A percentile compares a stretch with the other conserved stretches of the same genome.
Conservation (phyloP, 2,888 invertebrate genomes). For the Caenorhabditis imperialis region DNA sequence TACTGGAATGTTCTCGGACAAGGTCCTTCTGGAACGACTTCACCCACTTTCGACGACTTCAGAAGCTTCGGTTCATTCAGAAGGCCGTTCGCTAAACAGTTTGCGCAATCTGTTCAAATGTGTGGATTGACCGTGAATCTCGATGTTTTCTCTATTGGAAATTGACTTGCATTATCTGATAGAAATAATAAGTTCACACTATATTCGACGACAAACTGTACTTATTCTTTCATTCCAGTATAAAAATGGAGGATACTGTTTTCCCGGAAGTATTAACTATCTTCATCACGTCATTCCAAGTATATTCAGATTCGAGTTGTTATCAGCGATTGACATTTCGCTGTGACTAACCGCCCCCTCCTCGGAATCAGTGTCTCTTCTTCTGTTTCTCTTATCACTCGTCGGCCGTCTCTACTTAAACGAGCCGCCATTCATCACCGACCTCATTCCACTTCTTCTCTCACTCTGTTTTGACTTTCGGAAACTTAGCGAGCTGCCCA, state of each 20-base stretch:
- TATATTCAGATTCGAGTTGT: too few species aligned
- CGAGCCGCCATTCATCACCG: conserved; percentile 45
- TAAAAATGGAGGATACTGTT: background rate
- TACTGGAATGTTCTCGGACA: conserved; percentile 57
- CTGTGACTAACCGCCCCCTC: conserved; percentile 32
- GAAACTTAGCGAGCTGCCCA: too few species aligned
- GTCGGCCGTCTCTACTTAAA: conserved; percentile 38
- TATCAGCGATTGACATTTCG: conserved; percentile 26
- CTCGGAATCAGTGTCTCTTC: conserved; percentile 32
- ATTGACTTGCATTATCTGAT: too few species aligned
- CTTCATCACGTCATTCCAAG: conserved; percentile 10
- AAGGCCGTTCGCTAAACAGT: conserved; percentile 49
- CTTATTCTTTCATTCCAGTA: too few species aligned
- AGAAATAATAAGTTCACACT: too few species aligned
- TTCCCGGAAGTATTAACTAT: conserved; percentile 9
- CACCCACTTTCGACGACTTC: conserved; percentile 57
- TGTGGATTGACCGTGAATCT: conserved; percentile 46
- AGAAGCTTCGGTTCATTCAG: conserved; percentile 55
- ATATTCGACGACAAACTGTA: too few species aligned
- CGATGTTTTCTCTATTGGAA: conserved; percentile 49
- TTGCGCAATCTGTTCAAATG: conserved; percentile 44
- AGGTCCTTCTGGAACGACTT: conserved; percentile 53
- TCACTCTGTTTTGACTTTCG: conserved; percentile 3
- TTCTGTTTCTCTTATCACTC: conserved; percentile 41
- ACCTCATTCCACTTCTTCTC: conserved; percentile 16